Base-by-base conservation (phyloP, 37 sponge, comb jelly and placozoan species). In the Lycopodina hypogea region DNA sequence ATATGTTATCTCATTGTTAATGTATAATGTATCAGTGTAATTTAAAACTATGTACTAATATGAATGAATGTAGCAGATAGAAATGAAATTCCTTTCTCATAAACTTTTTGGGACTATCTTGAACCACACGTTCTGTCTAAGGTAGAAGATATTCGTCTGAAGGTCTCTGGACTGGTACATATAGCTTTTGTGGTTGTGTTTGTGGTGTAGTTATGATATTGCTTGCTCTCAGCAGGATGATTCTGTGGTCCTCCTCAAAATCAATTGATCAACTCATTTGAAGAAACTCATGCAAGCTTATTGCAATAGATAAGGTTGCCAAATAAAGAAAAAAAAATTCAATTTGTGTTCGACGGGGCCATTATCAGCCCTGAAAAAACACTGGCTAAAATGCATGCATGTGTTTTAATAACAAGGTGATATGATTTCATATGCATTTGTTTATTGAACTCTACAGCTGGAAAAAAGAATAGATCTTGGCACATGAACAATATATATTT, bases 231-330 rank as follows among this genome's bases (percentile, higher is more conserved):
- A 74, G 15, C 89, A 96, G 86, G 94, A 93, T 80, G 91, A 91
- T 15, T 90, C 87, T 57, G 97, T 93, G 39, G 96, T 98, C 15
- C 99, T 95, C 72, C 95, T 98, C 82, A 93, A 93, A 70, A 88
- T 98, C 77, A 98, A 95, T 87, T 82, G 84, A 64, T 88, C 88
- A 24, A 98, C 99, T 0, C 93, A 92, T 3, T 61, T 98, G 69
- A 95, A 88, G 74, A 98, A 98, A 58, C 90, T 98, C 11, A 98
- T 94, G 90, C 85, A 84, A 41, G 99, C 99, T 9, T 98, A 93
- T 71, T 98, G 99, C 78, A 96, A 98, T n/a, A 73, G 99, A 90
- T 89, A 95, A 85, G 97, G 97, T 23, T 74, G 89, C n/a, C 90
- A 85, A 39, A 78, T 76, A 50, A 80, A 74, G 55, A n/a, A n/a